A percentile compares a stretch with the other conserved stretches of the same genome.
phyloP scores from a whole-genome alignment of 2,888 invertebrate species.

The Homarus gammarus region DNA sequence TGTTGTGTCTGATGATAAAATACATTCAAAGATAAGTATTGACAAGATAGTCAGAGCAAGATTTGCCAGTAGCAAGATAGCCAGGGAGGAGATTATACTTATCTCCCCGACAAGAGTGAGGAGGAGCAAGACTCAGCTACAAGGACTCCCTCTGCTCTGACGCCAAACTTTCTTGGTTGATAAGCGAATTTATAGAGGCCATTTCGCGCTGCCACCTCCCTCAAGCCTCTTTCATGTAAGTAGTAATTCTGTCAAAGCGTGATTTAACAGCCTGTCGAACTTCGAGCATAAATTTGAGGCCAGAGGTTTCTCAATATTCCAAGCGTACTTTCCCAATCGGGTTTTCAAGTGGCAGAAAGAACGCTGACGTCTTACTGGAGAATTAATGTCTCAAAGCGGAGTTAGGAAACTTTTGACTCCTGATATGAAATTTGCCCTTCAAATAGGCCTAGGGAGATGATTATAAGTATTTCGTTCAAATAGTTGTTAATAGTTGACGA shows the following conservation, averaged over 20 bases:
- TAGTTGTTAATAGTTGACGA: no score
- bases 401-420: not conserved
- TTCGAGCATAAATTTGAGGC: not conserved
- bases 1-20: no score
- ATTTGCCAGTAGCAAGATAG: no score
- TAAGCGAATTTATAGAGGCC: not conserved
- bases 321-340: not conserved
- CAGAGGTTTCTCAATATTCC: not conserved
- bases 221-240: not conserved
- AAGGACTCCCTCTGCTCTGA: not conserved
- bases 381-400: not conserved
- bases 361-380: not conserved
- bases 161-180: not conserved
- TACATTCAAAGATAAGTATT: no score
- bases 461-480: no score
- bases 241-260: not conserved
- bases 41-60: no score
- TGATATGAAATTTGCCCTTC: no score
- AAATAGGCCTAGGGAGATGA: no score
- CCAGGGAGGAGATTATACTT: not conserved
- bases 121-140: no score
- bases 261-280: not conserved
- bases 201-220: not conserved
- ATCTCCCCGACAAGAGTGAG: not conserved
- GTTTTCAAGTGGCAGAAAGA: not conserved